Base-by-base conservation (phyloP, 92 coral and sea anemone species). In the Pocillopora meandrina region DNA sequence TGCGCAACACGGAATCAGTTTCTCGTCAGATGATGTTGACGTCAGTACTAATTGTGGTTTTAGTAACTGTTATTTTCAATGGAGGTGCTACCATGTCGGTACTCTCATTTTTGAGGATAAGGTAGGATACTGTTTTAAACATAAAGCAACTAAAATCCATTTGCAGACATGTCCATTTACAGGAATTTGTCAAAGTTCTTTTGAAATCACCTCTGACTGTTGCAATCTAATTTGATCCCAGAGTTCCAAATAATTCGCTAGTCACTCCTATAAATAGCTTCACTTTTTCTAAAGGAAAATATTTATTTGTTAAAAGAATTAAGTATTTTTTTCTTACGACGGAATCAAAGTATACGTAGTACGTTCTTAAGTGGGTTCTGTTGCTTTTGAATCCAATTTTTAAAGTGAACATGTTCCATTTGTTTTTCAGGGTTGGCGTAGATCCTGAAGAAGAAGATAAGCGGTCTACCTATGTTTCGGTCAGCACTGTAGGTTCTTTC, bases 1-100 rank as follows among this genome's bases (percentile, higher is more conserved):
- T 96, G 95, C 93, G 99, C 10, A 96, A 96, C 89, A 96, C 99
- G 17, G 95, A 87, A 72, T 94, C 99, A 18, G 82, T 80, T 52
- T 91, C 99, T 13, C 91, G 99, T 20, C 95, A 96, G 61, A 87
- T 96, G 91, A 96, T 96, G 96, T 87, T 96, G 65, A 89, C 98
- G 0, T 90, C 98, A 67, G 98, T 95, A 13, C 87, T 96, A 69
- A 87, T 94, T 87, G 92, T 96, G 56, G 98, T 95, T 16, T 82
- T 96, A 71, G 79, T 96, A 42, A 96, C 99, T 68, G 95, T 96
- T 10, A 82, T 96, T 23, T 64, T 95, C 20, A 95, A 95, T 91
- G 99, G 99, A 3, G 99, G 99, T 68, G 90, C 95, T 47, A 96
- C 99, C 68, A 88, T 96, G 91, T 91, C 99, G 57, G 93, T 93